Evolutionary conservation across 2,888 invertebrate species (phyloP), one percentile per base, ranked within the genome.

Genomic region (Orgyia antiqua): DNA sequence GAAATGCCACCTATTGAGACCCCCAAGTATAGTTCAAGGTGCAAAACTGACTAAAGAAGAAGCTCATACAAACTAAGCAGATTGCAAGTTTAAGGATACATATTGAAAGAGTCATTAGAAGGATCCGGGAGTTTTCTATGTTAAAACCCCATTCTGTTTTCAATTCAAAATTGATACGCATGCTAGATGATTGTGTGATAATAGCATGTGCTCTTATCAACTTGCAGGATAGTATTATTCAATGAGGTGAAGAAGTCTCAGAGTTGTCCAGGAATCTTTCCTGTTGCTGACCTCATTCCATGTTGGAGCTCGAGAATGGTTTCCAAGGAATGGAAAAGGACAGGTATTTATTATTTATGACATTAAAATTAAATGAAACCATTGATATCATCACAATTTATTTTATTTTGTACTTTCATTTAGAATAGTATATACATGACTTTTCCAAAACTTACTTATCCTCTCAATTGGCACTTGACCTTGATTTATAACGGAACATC

Each of bases 201-300:
- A 42, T 48, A 27, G 36, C 48, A 1, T 52, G 49, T 44, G 45
- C 24, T 13, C 36, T 48, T 19, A 42, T 52, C 8, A 51, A 55
- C 33, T 18, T 55, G 26, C 47, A 48, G 36, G 36, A 46, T 39
- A 11, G 23, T 10, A 24, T 24, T 11, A 10, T 24, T n/a, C 4
- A 20, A 20, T 20, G 20, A 20, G n/a, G n/a, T n/a, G n/a, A n/a
- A n/a, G n/a, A n/a, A n/a, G n/a, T n/a, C n/a, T n/a, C n/a, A n/a
- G n/a, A n/a, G n/a, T n/a, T n/a, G n/a, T n/a, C n/a, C n/a, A n/a
- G n/a, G n/a, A n/a, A n/a, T n/a, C n/a, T n/a, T n/a, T n/a, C n/a
- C n/a, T n/a, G n/a, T n/a, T n/a, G n/a, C n/a, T n/a, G n/a, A n/a
- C n/a, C n/a, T n/a, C n/a, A n/a, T n/a, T n/a, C n/a, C n/a, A n/a